Base-by-base conservation (phyloP, 2,888 invertebrate genomes). In the Imbricaverruca yamaguchii region DNA sequence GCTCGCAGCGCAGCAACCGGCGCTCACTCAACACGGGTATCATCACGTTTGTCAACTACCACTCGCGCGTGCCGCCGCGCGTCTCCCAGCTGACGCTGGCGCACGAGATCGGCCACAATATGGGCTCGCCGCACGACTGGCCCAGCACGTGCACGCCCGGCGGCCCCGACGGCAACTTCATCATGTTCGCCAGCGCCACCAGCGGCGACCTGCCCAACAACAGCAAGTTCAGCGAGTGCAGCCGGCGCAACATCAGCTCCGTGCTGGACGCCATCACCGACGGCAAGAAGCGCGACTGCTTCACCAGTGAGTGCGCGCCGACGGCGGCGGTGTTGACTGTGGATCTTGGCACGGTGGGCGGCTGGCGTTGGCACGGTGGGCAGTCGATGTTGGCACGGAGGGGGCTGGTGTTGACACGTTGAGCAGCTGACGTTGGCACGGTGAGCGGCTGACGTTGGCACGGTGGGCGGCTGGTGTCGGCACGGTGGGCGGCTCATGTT, bases 151-250 rank as follows among this genome's bases (percentile, higher is more conserved):
- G 84, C 80, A 84, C 83, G 80, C 84, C 84, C 4, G 84, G 84
- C 13, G 84, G 84, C 95, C 97, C 0, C 96, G 97, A 92, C 84
- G 99, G 99, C 82, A 99, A 99, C 90, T 99, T 92, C 88, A 99
- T 99, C 86, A 99, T 99, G 99, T 99, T 98, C 88, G 97, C 98
- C 23, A 97, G 97, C 80, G 99, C 99, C 13, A 99, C 99, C 0
- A 96, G 96, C 83, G 99, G 99, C 80, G 98, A 98, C 89, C 92
- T 97, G 81, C 94, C 95, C 15, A 98, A 99, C 90, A 99, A 99
- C 89, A 97, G 96, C 86, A 94, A 95, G 87, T 99, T 99, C 90
- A 97, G 96, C 0, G 91, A 92, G 39, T 99, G 99, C 89, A 97
- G 96, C 85, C 91, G 96, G 83, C 93, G 94, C 83, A 98, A 98